phyloP scores from a whole-genome alignment of 2,113 vertebrate genomes.

The human (Homo sapiens) region DNA sequence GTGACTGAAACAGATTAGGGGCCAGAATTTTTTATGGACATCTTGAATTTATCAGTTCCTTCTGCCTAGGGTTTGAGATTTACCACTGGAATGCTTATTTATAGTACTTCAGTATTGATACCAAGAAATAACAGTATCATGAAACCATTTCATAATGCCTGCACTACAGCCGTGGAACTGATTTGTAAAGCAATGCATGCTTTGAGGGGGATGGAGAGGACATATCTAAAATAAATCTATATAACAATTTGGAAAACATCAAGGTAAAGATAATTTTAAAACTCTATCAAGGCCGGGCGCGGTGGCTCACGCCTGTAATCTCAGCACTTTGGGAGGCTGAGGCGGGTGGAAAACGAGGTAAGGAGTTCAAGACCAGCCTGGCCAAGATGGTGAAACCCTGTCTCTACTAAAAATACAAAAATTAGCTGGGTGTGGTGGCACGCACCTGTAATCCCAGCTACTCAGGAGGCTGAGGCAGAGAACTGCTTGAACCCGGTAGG shows the following conservation, averaged over 20 bases:
- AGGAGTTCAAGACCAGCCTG: no score
- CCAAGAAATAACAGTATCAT: neutral
- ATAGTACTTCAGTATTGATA: neutral
- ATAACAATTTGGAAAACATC: neutral
- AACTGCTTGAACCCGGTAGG: no score
- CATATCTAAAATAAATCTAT: neutral
- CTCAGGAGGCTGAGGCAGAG: no score
- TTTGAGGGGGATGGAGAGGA: accelerated
- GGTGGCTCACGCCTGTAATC: no score
- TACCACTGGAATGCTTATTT: neutral
- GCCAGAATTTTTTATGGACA: conserved; percentile 5
- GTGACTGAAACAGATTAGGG: neutral
- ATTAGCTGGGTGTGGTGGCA: no score
- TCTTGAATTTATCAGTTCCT: conserved; percentile 60
- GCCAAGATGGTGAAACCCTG: no score
- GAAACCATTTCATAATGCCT: neutral
- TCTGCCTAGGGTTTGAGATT: neutral
- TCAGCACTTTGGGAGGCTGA: no score
- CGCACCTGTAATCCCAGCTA: no score
- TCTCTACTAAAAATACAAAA: no score
- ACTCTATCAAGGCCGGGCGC: neutral
- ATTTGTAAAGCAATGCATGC: neutral
- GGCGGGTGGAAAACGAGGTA: no score
- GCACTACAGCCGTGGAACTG: neutral
- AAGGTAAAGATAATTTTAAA: neutral